Conservation (phyloP, 2,797 vertebrate species). For the Gymnothorax reevesii region DNA sequence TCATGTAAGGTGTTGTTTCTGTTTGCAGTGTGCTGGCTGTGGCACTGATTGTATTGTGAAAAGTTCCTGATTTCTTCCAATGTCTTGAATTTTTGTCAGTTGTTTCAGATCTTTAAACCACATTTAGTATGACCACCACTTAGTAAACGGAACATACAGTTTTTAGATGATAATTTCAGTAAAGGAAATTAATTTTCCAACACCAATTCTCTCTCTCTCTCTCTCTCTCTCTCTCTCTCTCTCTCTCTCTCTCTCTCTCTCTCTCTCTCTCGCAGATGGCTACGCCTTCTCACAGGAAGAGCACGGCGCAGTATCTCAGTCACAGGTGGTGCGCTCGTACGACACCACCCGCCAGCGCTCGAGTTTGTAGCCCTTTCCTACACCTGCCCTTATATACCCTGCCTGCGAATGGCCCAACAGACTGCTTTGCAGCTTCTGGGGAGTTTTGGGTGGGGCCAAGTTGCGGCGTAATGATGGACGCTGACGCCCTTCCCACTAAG, state of each 20-base stretch:
- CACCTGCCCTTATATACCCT: background rate
- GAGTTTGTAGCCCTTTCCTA: slow-evolving; percentile 75
- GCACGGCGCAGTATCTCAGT: slow-evolving; percentile 94
- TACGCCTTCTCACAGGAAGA: slow-evolving; percentile 99
- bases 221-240: slow-evolving; percentile 54
- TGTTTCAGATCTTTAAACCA: no score
- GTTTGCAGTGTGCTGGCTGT: background rate
- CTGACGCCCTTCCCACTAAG: slow-evolving; percentile 61
- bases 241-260: slow-evolving; percentile 52
- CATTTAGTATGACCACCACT: no score
- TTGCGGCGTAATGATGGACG: slow-evolving; percentile 61
- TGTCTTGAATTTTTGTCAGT: no score
- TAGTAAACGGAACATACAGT: no score
- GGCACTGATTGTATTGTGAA: background rate
- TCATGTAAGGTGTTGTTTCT: no score
- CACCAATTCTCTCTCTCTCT: no score
- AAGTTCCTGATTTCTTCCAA: no score
- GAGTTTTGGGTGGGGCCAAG: slow-evolving; percentile 31
- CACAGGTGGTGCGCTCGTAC: slow-evolving; percentile 92
- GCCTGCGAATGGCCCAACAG: background rate
- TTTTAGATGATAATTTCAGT: no score
- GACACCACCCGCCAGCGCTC: slow-evolving; percentile 90
- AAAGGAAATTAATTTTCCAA: no score
- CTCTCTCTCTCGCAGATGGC: slow-evolving; percentile 80
- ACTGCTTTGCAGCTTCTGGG: slow-evolving; percentile 34